Evolutionary conservation across 1,140 invertebrate species (phyloP).

Genomic region (Pemphigus obesinymphae): DNA sequence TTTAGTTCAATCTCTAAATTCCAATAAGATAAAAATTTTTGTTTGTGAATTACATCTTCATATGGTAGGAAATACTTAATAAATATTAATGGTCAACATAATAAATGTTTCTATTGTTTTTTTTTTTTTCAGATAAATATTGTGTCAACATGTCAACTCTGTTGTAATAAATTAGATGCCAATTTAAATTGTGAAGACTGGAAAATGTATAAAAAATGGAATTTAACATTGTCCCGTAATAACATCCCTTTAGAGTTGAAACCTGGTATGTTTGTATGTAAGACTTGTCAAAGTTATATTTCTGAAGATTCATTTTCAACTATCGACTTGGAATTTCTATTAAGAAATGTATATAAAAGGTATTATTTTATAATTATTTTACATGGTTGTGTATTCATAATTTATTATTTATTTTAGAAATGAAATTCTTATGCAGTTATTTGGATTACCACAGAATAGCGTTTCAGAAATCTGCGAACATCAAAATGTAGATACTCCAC

Average conservation of each 20-base stretch:
- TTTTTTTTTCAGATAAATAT: background rate
- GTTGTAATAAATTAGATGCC: background rate
- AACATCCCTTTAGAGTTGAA: background rate
- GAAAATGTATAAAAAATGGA: background rate
- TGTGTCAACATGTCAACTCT: background rate
- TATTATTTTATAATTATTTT: background rate
- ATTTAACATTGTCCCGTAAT: background rate
- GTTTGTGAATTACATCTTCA: background rate
- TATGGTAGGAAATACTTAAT: background rate
- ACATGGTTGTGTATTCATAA: background rate
- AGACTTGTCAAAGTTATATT: background rate
- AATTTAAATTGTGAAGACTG: background rate
- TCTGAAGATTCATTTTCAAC: background rate
- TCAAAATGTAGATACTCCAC: background rate
- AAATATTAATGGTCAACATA: background rate
- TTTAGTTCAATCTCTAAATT: background rate
- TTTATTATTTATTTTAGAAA: conserved; percentile 5
- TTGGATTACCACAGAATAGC: background rate
- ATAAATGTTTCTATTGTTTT: too few species aligned
- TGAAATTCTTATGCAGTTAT: background rate
- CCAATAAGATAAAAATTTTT: background rate
- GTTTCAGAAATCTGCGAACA: background rate
- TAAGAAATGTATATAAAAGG: background rate
- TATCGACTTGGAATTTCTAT: background rate
- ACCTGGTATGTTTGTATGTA: conserved; percentile 12